These are phyloP conservation scores for Struthidea cinerea DNA, from an alignment of 2,113 vertebrate species.

Conservation along the genomic window DNA sequence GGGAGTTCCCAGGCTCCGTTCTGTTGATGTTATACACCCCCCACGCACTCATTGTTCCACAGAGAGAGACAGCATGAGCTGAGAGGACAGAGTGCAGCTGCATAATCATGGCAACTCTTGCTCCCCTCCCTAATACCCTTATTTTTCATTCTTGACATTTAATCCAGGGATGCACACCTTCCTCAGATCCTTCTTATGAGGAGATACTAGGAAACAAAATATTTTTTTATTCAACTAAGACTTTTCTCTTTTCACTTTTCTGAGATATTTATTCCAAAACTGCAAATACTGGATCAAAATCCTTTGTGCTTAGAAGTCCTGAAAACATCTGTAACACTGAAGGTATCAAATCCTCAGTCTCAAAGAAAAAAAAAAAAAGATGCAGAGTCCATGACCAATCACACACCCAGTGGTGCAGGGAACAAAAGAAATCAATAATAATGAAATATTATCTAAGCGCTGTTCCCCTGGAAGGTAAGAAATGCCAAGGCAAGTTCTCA, in stretches of 20 bases:
- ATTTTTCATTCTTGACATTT: constrained; percentile 32
- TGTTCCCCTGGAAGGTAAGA: not conserved
- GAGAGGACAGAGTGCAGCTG: not conserved
- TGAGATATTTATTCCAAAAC: not conserved
- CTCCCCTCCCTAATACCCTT: not conserved
- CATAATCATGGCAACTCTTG: not conserved
- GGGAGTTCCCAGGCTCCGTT: not conserved
- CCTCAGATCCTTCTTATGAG: not conserved
- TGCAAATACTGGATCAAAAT: not conserved
- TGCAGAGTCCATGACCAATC: not conserved
- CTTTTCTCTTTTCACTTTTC: not conserved
- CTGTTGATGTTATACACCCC: not conserved
- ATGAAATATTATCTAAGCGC: not conserved
- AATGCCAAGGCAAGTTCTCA: not conserved
- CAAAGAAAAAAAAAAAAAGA: not conserved
- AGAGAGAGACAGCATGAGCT: not conserved
- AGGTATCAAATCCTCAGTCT: not conserved
- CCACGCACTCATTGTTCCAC: fast-evolving
- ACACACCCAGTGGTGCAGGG: not conserved
- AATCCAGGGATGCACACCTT: not conserved
- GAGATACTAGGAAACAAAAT: not conserved
- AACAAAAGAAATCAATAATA: not conserved
- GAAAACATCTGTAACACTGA: not conserved
- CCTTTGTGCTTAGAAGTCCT: not conserved
- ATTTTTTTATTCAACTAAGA: not conserved